Evolutionary conservation across 1,140 invertebrate species (phyloP).

Genomic region (Drosophila sp.): DNA sequence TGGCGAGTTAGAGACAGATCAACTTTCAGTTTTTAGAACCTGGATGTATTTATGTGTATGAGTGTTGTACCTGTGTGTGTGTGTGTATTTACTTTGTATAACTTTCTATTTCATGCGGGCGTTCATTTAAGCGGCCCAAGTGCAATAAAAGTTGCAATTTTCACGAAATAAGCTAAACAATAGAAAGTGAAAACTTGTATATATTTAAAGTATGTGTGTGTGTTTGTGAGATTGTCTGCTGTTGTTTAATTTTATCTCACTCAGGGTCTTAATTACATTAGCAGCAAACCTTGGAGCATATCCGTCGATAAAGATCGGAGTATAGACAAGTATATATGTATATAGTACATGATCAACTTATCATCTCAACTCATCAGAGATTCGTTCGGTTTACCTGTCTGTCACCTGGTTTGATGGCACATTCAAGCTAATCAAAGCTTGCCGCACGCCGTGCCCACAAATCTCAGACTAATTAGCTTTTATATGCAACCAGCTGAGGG

Average conservation of each 20-base stretch:
- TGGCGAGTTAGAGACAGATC: constrained; percentile 42
- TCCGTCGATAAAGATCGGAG: constrained; percentile 34
- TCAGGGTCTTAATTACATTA: constrained; percentile 40
- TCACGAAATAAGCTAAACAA: constrained; percentile 58
- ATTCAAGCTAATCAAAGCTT: constrained; percentile 67
- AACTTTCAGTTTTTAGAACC: constrained; percentile 69
- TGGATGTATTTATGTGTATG: background rate
- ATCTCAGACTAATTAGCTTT: constrained; percentile 79
- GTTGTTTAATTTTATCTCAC: constrained; percentile 26
- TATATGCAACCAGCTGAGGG: constrained; percentile 59
- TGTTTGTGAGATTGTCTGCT: constrained; percentile 17
- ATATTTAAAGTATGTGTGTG: too few species aligned
- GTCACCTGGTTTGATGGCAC: constrained; percentile 53
- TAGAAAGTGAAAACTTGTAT: constrained; percentile 70
- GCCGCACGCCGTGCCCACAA: constrained; percentile 54
- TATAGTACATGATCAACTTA: too few species aligned
- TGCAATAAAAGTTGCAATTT: constrained; percentile 79
- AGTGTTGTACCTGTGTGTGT: constrained; percentile 2
- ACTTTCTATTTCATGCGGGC: constrained; percentile 79
- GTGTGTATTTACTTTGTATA: constrained; percentile 1
- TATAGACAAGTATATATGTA: too few species aligned
- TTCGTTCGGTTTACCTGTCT: constrained; percentile 24
- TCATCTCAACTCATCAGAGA: too few species aligned
- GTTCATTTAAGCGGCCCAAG: constrained; percentile 37
- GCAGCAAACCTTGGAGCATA: constrained; percentile 34